Evolutionary conservation across 2,113 vertebrate species (phyloP).

Genomic region (Trachemys scripta): DNA sequence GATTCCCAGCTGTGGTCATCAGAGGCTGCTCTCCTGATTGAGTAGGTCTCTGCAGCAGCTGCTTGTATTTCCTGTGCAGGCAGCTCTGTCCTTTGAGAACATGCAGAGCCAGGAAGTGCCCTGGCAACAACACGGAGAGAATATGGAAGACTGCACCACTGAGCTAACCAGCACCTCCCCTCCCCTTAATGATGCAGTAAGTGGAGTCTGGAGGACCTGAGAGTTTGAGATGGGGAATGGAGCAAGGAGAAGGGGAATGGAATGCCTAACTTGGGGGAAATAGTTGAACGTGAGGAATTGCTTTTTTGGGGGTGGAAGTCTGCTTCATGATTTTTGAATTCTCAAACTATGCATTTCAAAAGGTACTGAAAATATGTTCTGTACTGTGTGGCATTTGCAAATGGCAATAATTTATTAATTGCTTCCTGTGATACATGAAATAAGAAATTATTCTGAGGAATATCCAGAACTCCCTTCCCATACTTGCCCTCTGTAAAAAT

Average conservation of each 20-base stretch:
- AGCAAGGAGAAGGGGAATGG: neutral
- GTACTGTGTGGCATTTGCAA: constrained; percentile 20
- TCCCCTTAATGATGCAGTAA: neutral
- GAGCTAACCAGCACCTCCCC: neutral
- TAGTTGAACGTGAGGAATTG: neutral
- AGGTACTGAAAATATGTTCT: constrained; percentile 30
- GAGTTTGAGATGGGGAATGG: neutral
- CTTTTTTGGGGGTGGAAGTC: neutral
- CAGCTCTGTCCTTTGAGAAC: neutral
- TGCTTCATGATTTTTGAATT: neutral
- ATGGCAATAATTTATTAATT: neutral
- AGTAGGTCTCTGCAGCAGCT: constrained; percentile 19
- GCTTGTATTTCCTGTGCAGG: rapidly evolving
- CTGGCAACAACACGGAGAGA: neutral
- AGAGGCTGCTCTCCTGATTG: neutral
- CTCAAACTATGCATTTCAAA: neutral
- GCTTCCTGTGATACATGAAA: neutral
- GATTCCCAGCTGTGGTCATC: constrained; percentile 46
- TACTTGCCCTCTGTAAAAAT: neutral
- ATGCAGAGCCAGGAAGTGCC: neutral
- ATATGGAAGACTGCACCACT: neutral
- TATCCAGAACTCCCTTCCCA: neutral
- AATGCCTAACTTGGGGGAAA: neutral
- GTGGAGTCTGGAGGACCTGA: neutral
- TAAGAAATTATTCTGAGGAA: neutral